Evolutionary conservation across 2,797 vertebrate species (phyloP), one percentile per base, ranked within the genome.

Genomic region (Helarctos malayanus): DNA sequence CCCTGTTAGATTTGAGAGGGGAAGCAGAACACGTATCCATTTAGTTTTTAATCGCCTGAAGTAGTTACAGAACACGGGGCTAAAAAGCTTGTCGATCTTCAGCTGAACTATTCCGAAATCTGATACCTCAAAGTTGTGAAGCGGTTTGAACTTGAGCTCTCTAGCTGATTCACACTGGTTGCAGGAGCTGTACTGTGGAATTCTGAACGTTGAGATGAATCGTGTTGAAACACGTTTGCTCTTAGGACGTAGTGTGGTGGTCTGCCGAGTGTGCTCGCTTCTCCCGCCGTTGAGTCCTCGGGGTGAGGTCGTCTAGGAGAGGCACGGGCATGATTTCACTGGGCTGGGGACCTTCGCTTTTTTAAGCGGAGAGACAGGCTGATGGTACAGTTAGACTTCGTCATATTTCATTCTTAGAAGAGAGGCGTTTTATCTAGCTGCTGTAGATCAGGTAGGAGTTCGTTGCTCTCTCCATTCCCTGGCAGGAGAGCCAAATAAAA

Each of bases 41-140:
- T 94, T 96, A 27, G 54, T 68, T 84, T 91, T 52, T 69, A 86
- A 94, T 91, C 57, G 18, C 14, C 54, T 88, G 16, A 71, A 41
- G 21, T 57, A n/a, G 56, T 68, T 85, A 80, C 54, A 47, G 69
- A 56, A 80, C 47, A 61, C n/a, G 13, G 32, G 4, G 29, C 85
- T 49, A 52, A 78, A 47, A 49, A 86, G 73, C 23, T 59, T 78
- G 19, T 54, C 29, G 69, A 54, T 79, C n/a, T n/a, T n/a, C 71
- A 45, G 1, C 41, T 45, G 82, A 69, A 68, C 1, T 86, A 16
- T 83, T 96, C 45, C 35, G 23, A 82, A 78, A 49, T 63, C 52
- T 10, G 29, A 3, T 82, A 49, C 13, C 21, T 57, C 52, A 7
- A 0, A 25, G 79, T 35, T 84, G 32, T 76, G 49, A 47, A 73